phyloP scores from a whole-genome alignment of 2,797 vertebrate species.

The Apodemus agrarius region DNA sequence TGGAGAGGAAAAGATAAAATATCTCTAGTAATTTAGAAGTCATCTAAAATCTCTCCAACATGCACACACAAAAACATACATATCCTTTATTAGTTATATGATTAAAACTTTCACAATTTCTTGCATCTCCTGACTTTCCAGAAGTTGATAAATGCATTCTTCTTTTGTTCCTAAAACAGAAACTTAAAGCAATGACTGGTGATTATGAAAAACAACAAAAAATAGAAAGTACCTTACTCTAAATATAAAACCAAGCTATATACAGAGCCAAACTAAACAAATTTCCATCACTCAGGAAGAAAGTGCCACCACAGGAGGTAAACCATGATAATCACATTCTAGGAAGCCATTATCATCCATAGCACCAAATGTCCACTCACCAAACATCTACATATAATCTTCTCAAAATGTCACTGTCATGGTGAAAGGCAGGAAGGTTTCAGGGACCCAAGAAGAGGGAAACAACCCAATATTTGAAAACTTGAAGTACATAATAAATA shows the following conservation, averaged over 20 bases:
- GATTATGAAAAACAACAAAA: not conserved
- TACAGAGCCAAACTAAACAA: not conserved
- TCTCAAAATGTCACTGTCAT: not conserved
- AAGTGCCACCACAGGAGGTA: not conserved
- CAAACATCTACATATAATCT: not conserved
- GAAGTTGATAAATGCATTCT: not conserved
- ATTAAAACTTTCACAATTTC: too few species aligned
- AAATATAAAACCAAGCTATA: not conserved
- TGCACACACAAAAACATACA: not conserved
- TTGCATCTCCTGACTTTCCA: too few species aligned
- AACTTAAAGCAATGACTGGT: not conserved
- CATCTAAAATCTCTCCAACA: not conserved
- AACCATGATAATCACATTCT: not conserved
- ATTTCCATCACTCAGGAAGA: not conserved
- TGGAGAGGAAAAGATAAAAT: not conserved
- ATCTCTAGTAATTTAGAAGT: not conserved
- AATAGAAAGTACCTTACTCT: not conserved
- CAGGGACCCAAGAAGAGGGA: not conserved
- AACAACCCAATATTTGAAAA: not conserved
- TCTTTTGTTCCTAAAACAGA: not conserved
- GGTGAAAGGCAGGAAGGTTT: not conserved
- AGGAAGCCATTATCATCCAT: not conserved
- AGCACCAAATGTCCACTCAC: not conserved
- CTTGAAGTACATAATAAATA: not conserved
- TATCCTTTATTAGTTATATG: too few species aligned